Conservation (phyloP, 2,113 vertebrate genomes). For the Blennius ocellaris region DNA sequence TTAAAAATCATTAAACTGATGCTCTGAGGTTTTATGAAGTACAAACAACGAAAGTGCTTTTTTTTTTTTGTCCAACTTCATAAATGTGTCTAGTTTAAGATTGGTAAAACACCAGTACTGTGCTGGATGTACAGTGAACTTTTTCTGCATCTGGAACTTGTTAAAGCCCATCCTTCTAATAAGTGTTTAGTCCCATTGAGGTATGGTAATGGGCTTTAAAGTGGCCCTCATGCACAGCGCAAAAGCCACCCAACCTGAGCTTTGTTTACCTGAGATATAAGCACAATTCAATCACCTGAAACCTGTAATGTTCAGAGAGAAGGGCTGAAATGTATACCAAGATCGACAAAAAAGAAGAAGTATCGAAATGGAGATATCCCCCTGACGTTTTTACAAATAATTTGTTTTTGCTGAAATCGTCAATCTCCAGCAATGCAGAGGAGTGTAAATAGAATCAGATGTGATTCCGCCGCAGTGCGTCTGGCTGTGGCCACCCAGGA, state of each 20-base stretch:
- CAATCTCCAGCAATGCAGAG: slow-evolving; percentile 35
- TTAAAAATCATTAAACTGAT: no score
- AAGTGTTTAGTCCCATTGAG: slow-evolving; percentile 64
- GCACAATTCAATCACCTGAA: slow-evolving; percentile 64
- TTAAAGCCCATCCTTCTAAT: slow-evolving; percentile 66
- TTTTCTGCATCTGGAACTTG: slow-evolving; percentile 67
- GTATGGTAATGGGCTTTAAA: slow-evolving; percentile 79
- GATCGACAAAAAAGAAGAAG: neutral
- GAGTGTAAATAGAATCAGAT: slow-evolving; percentile 72
- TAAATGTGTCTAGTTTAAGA: no score
- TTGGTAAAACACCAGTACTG: no score
- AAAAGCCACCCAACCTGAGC: slow-evolving; percentile 56
- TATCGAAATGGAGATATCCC: slow-evolving; percentile 7
- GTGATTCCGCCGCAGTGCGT: slow-evolving; percentile 54
- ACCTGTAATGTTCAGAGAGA: slow-evolving; percentile 29
- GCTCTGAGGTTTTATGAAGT: no score
- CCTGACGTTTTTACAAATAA: slow-evolving; percentile 39
- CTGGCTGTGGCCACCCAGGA: slow-evolving; percentile 71
- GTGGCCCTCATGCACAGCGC: slow-evolving; percentile 63
- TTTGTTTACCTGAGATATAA: slow-evolving; percentile 76
- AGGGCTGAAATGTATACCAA: slow-evolving; percentile 36
- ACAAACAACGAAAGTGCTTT: neutral
- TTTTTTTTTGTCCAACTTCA: neutral
- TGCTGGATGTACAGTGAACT: no score
- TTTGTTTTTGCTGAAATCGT: slow-evolving; percentile 51